A percentile compares a stretch with the other conserved stretches of the same genome.
Conservation (phyloP, 2,888 invertebrate genomes). For the Mythimna pallens region DNA sequence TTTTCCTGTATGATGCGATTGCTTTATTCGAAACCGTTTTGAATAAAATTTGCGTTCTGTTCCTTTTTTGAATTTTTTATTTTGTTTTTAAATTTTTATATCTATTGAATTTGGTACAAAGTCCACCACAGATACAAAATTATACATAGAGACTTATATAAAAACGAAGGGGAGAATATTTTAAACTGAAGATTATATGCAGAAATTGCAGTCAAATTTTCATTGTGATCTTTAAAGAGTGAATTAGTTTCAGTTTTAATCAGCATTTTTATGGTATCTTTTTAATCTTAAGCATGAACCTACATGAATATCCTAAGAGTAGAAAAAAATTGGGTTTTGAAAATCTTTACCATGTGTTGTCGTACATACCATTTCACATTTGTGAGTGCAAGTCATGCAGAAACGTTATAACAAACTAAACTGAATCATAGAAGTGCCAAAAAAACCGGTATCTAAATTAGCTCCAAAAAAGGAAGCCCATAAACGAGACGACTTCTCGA, state of each 20-base stretch:
- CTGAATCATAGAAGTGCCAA: background rate
- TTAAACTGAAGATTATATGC: background rate
- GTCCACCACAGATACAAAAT: no score
- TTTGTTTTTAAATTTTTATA: background rate
- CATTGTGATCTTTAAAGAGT: background rate
- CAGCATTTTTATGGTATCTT: background rate
- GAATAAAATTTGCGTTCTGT: background rate
- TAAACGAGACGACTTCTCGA: constrained; percentile 28
- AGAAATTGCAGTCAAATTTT: background rate
- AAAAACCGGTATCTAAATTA: background rate
- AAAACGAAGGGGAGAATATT: background rate
- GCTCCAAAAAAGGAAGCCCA: constrained; percentile 1
- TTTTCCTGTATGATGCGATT: background rate
- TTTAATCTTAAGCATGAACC: background rate
- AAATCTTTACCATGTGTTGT: background rate
- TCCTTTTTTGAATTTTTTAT: background rate
- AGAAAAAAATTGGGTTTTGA: background rate
- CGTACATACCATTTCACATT: background rate
- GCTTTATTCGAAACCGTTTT: background rate
- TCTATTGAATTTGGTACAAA: background rate
- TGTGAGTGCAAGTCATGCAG: background rate
- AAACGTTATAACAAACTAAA: background rate
- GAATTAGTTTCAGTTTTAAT: background rate
- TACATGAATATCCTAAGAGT: background rate
- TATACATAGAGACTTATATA: background rate